Conservation (phyloP, 2,888 invertebrate species). For the Cabera pusaria region DNA sequence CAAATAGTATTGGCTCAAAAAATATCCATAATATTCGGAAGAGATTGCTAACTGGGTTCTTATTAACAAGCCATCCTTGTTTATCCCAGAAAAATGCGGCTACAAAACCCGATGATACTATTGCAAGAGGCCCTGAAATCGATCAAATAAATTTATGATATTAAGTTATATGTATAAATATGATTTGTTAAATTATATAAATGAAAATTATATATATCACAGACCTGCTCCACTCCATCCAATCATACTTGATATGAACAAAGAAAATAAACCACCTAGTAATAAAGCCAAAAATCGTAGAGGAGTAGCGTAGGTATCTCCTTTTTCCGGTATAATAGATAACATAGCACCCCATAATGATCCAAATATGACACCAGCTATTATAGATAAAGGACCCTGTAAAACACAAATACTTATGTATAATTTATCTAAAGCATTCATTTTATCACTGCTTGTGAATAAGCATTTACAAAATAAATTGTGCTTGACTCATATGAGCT, state of each 20-base stretch:
- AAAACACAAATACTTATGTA: no score
- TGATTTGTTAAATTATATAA: no score
- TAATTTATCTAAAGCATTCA: no score
- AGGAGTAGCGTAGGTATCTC: constrained; percentile 86
- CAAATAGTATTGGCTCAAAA: constrained; percentile 94
- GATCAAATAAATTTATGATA: no score
- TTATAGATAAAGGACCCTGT: constrained; percentile 86
- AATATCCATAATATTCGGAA: constrained; percentile 94
- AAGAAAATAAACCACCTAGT: constrained; percentile 88
- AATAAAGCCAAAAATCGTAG: constrained; percentile 88
- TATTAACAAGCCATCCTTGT: constrained; percentile 89
- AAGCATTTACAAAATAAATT: no score
- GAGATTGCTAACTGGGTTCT: constrained; percentile 89
- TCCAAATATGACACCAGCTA: constrained; percentile 88
- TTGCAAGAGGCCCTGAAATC: constrained; percentile 85
- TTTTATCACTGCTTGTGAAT: no score
- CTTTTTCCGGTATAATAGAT: constrained; percentile 88
- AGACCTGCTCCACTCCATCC: constrained; percentile 85
- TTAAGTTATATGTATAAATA: no score
- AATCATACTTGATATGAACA: constrained; percentile 89
- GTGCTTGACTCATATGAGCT: constrained; percentile 1
- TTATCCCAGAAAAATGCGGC: constrained; percentile 88
- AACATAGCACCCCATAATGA: constrained; percentile 87
- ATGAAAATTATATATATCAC: constrained; percentile 8
- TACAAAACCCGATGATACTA: constrained; percentile 88